Base-by-base conservation (phyloP, 2,797 vertebrate species). In the Cirrhinus mrigala region DNA sequence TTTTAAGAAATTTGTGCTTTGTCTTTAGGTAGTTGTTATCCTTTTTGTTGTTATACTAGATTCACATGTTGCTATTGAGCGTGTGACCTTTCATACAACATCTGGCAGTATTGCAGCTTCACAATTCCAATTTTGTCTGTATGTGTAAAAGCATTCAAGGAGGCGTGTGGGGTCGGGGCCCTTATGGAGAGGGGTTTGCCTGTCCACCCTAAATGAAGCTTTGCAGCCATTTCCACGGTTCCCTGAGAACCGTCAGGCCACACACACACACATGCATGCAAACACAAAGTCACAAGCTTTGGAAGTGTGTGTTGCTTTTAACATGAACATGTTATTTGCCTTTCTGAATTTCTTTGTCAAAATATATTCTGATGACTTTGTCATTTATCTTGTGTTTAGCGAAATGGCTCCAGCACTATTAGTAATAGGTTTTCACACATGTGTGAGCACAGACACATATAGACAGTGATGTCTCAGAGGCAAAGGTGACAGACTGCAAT, bases 151-250 rank as follows among this genome's bases (percentile, higher is more conserved):
- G 70, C 62, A 70, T 79, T 69, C 54, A 5, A 12, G 52, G 6
- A 70, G 46, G 33, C 40, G 0, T 44, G n/a, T 62, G 83, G 78
- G 60, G 71, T 44, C 71, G 60, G 58, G 69, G 44, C 15, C 58
- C 24, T 79, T 52, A n/a, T 68, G 56, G 80, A 78, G 37, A 68
- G 58, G 54, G 58, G 18, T 68, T 80, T 68, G 86, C 71, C 73
- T 90, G 85, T 89, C 83, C 83, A 62, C 48, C 14, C 33, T 69
- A 87, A 89, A 89, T 88, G 81, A 86, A 62, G 80, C 88, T 70
- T 85, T 66, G 85, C 81, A 66, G 44, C 73, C 76, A 83, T 80
- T 82, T 87, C 50, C 75, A 85, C 44, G 74, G 58, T 85, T 82
- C 79, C 81, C 68, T 77, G 86, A 87, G 76, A 84, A 27, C 50